Base-by-base conservation (phyloP, 2,797 vertebrate genomes). In the Ataeniobius toweri region DNA sequence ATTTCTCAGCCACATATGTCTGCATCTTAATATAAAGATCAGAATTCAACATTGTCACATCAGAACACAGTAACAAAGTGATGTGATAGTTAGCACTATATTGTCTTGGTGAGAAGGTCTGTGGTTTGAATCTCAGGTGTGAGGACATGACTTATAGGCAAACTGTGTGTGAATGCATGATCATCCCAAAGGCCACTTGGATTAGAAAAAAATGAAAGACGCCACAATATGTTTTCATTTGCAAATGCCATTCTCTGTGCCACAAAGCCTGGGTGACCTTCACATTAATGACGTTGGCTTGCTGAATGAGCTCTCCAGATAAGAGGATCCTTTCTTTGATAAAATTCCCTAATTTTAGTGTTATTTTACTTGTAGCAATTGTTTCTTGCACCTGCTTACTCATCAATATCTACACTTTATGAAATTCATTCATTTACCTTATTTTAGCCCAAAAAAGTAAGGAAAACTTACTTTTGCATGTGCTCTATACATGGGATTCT, bases 231-330 rank as follows among this genome's bases (percentile, higher is more conserved):
- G 18, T 3, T 39, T 28, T 28, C 41, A 51, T 48, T 59, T 46
- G 76, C 50, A 82, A 85, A 83, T 80, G 74, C 59, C 71, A 85
- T 22, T 71, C 4, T 41, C 50, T 48, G 24, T 58, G n/a, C 74
- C 36, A n/a, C 16, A 73, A 67, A 69, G 31, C 12, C 14, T 74
- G 59, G 4, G 2, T 70, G 61, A 86, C 86, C 77, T 85, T 87
- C 50, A 70, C 3, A 0, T 28, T 85, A 83, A 85, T 84, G 63
- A 86, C 44, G 63, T 58, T 63, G 48, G 6, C 24, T 81, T 31
- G 28, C 61, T 78, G 71, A 78, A 41, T 8, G 53, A 12, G 53
- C 36, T 59, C 55, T 51, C 31, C 6, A 9, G 26, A 28, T 67
- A 69, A 26, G 3, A 78, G 48, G 22, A 56, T 67, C 5, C 36